A percentile compares a stretch with the other conserved stretches of the same genome.
Conservation (phyloP, 1,140 invertebrate species). For the Cataglyphis hispanica region DNA sequence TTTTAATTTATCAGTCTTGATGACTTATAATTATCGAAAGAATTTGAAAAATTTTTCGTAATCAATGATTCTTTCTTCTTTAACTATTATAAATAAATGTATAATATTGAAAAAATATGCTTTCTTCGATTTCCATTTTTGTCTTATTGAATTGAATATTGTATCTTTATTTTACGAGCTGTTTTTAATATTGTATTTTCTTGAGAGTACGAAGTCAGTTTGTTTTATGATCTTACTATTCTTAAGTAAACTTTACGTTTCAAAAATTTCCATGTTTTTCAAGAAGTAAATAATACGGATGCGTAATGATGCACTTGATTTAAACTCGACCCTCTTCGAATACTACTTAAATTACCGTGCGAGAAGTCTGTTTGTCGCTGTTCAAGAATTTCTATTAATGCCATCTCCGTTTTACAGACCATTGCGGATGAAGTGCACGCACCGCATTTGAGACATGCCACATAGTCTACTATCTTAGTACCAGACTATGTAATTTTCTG, state of each 20-base stretch:
- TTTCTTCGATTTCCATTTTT: not conserved
- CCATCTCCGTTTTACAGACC: constrained; percentile 40
- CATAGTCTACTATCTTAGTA: constrained; percentile 43
- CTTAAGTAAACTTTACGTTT: not conserved
- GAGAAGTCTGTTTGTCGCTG: not conserved
- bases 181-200: not conserved
- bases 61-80: not conserved
- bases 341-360: constrained; percentile 13
- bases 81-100: not conserved
- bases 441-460: constrained; percentile 27
- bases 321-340: constrained; percentile 23
- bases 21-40: not conserved
- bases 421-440: constrained; percentile 46
- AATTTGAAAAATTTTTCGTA: not conserved
- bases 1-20: not conserved
- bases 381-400: constrained; percentile 58
- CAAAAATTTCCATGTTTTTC: not conserved
- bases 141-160: not conserved
- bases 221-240: constrained; percentile 5
- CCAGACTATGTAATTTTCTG: constrained; percentile 50
- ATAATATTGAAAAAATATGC: not conserved
- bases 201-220: not conserved
- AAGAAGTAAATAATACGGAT: constrained; percentile 25
- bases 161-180: too few relatives aligned
- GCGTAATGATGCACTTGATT: constrained; percentile 41